Conservation (phyloP, 2,888 invertebrate genomes). For the Dicranocentrus wangi region DNA sequence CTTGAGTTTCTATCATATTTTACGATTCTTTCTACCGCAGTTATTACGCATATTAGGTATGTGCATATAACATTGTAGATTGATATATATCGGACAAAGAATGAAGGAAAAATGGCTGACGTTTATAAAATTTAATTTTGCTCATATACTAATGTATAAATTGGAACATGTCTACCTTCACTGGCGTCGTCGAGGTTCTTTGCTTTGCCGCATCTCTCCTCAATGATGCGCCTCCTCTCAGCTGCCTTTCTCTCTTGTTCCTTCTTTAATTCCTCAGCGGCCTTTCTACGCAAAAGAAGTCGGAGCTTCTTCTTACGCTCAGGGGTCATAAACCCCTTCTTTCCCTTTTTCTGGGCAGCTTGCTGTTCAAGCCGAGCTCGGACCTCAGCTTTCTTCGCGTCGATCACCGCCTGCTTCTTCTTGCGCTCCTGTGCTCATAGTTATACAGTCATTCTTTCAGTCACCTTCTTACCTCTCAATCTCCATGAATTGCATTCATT, state of each 20-base stretch:
- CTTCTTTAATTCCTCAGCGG: slow-evolving; percentile 99
- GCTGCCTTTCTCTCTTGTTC: slow-evolving; percentile 99
- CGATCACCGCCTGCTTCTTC: slow-evolving; percentile 98
- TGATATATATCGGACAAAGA: too few relatives aligned
- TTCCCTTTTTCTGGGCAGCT: slow-evolving; percentile 98
- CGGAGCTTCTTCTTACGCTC: slow-evolving; percentile 99
- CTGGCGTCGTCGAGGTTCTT: slow-evolving; percentile 93
- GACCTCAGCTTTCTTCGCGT: slow-evolving; percentile 98
- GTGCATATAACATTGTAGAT: too few relatives aligned
- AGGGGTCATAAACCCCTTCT: slow-evolving; percentile 99
- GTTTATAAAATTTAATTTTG: too few relatives aligned
- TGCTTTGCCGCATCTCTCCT: slow-evolving; percentile 93
- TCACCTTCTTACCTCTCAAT: too few relatives aligned
- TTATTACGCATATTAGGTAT: too few relatives aligned
- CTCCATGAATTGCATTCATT: too few relatives aligned
- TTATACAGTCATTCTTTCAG: too few relatives aligned
- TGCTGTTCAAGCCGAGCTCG: slow-evolving; percentile 99
- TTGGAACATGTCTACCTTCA: slow-evolving; percentile 83
- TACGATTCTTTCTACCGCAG: too few relatives aligned
- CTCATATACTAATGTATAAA: not conserved
- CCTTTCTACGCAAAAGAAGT: slow-evolving; percentile 99
- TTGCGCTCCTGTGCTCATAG: slow-evolving; percentile 81
- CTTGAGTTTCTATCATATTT: too few relatives aligned
- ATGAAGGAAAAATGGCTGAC: too few relatives aligned
- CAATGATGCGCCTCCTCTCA: slow-evolving; percentile 97